Base-by-base conservation (phyloP, 2,888 invertebrate genomes). In the Cenopis cana region DNA sequence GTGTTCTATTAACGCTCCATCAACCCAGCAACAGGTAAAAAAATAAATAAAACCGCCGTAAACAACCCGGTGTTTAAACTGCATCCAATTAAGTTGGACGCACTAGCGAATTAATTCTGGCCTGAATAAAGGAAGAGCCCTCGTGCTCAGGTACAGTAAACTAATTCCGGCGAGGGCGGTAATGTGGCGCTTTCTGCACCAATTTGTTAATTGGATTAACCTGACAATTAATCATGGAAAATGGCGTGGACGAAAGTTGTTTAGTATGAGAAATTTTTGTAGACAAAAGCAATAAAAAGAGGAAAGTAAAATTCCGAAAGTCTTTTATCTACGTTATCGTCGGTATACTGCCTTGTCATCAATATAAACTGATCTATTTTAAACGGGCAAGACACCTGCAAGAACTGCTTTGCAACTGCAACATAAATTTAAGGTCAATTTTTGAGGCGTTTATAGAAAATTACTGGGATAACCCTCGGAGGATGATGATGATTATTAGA, bases 31-130 rank as follows among this genome's bases (percentile, higher is more conserved):
- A 69, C 56, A 62, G 62, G 49, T 50, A 38, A 20, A 59, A n/a
- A 68, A 68, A 68, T 68, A 68, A 69, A 69, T 38, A 50, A 61
- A 54, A 49, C 17, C 20, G 29, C 69, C 56, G 46, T 56, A 56
- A 46, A 50, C 69, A 64, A 56, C 36, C 24, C 50, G 33, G 50
- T 69, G 69, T 57, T 70, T 70, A 70, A 65, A 65, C 70, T 70
- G 69, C 64, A 69, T 59, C 70, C 65, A 70, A 70, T 70, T 65
- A 70, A 57, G 41, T 50, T 38, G 36, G 52, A 59, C 57, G 57
- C 70, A 70, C 70, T 59, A 54, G 59, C 38, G 59, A 70, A 65
- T 69, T 57, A 64, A 69, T 65, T 70, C 52, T 11, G 24, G 12
- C 57, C 64, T 38, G 70, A 65, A 33, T 69, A 69, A 57, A 70